Conservation (phyloP, 1,140 invertebrate species). For the Antheraea pernyi region DNA sequence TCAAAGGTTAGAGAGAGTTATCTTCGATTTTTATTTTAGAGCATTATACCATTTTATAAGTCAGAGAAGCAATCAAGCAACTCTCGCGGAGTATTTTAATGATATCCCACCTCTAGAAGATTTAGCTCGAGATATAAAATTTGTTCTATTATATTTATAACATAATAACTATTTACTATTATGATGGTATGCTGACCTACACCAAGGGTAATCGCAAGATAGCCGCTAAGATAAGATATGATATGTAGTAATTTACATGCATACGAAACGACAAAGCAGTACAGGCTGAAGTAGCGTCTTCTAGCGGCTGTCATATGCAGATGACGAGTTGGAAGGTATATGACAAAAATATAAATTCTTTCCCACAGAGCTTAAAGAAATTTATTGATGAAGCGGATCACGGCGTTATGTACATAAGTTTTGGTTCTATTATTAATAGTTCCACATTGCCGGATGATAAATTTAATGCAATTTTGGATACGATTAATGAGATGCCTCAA, state of each 20-base stretch:
- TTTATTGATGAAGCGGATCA: slow-evolving; percentile 84
- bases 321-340: too few species aligned
- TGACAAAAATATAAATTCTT: background rate
- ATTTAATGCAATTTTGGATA: slow-evolving; percentile 80
- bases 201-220: too few species aligned
- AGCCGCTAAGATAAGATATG: too few species aligned
- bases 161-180: too few species aligned
- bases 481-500: slow-evolving; percentile 81
- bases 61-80: slow-evolving; percentile 57
- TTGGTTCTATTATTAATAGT: slow-evolving; percentile 84
- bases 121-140: slow-evolving; percentile 40
- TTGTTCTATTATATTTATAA: slow-evolving; percentile 81
- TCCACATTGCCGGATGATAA: slow-evolving; percentile 81
- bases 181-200: too few species aligned
- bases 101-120: slow-evolving; percentile 81
- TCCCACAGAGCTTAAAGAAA: slow-evolving; percentile 81
- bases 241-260: too few species aligned
- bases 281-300: too few species aligned
- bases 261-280: too few species aligned
- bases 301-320: too few species aligned
- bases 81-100: slow-evolving; percentile 78
- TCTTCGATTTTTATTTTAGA: slow-evolving; percentile 60
- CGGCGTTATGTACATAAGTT: slow-evolving; percentile 86
- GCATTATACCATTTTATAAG: slow-evolving; percentile 52
- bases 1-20: slow-evolving; percentile 57